Conservation (phyloP, 2,888 invertebrate species). For the Cataglyphis cursor region DNA sequence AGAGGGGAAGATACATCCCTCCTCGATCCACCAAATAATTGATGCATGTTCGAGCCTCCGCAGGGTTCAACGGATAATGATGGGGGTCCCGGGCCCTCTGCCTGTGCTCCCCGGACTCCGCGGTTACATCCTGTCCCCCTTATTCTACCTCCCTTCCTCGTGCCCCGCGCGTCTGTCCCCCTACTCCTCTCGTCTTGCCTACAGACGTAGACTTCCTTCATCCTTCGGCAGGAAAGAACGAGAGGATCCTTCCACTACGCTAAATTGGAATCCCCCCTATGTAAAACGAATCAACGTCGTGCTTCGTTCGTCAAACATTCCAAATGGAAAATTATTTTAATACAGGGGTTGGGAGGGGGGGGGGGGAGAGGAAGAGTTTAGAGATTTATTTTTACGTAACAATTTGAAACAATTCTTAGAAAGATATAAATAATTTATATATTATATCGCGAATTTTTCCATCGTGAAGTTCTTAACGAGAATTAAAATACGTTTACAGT, state of each 20-base stretch:
- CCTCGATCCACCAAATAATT: constrained; percentile 79
- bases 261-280: constrained; percentile 66
- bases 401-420: neutral
- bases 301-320: constrained; percentile 29
- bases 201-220: constrained; percentile 52
- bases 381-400: neutral
- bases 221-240: constrained; percentile 28
- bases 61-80: constrained; percentile 78
- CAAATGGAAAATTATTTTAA: constrained; percentile 7
- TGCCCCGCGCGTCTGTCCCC: constrained; percentile 36
- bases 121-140: constrained; percentile 60
- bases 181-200: constrained; percentile 26
- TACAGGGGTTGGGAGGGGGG: no score
- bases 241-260: constrained; percentile 56
- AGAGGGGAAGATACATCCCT: constrained; percentile 58
- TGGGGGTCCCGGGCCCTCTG: constrained; percentile 68
- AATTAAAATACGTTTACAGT: neutral
- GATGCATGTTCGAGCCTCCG: constrained; percentile 79
- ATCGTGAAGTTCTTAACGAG: neutral
- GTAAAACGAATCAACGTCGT: constrained; percentile 63
- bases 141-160: neutral
- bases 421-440: neutral
- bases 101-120: constrained; percentile 58
- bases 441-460: neutral
- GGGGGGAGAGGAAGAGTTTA: neutral